A percentile compares a stretch with the other conserved stretches of the same genome.
Evolutionary conservation across 1,140 invertebrate species (phyloP).

Genomic region (Liolophura sinensis): DNA sequence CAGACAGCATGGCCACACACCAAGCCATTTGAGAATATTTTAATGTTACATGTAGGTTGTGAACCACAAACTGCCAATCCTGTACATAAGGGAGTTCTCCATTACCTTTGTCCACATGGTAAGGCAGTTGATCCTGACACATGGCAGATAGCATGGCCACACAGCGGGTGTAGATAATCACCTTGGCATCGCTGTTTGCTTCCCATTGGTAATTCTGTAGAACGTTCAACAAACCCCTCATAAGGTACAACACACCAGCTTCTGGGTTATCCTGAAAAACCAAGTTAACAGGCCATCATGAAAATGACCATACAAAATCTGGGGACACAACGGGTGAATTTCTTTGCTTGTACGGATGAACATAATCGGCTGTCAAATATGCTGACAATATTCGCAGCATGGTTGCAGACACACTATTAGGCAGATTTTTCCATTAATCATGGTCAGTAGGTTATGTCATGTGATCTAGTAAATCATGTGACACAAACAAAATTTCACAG

Average conservation of each 20-base stretch:
- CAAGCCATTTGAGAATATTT: no score
- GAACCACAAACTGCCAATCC: neutral
- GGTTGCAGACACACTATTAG: no score
- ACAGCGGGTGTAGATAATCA: slow-evolving; percentile 69
- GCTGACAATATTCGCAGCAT: no score
- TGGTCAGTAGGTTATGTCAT: no score
- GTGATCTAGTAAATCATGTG: no score
- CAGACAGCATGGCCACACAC: no score
- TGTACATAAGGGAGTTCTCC: slow-evolving; percentile 2
- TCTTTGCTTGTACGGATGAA: no score
- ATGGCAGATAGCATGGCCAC: slow-evolving; percentile 75
- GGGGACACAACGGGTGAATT: no score
- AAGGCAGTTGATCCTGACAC: slow-evolving; percentile 77
- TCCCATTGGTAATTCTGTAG: slow-evolving; percentile 73
- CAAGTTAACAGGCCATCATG: neutral
- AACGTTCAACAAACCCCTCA: slow-evolving; percentile 74
- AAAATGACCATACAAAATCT: no score
- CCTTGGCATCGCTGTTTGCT: slow-evolving; percentile 61
- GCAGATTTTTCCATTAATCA: no score
- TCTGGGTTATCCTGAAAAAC: slow-evolving; percentile 78
- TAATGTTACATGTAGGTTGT: neutral
- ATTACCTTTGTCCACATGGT: slow-evolving; percentile 79
- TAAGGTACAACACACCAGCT: slow-evolving; percentile 74
- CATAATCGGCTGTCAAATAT: no score
- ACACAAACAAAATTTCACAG: no score